Percentiles rank a stretch among this genome's conserved stretches.
These are phyloP conservation scores for Laspeyria flexula DNA, from an alignment of 2,888 invertebrate species.

Conservation along the genomic window DNA sequence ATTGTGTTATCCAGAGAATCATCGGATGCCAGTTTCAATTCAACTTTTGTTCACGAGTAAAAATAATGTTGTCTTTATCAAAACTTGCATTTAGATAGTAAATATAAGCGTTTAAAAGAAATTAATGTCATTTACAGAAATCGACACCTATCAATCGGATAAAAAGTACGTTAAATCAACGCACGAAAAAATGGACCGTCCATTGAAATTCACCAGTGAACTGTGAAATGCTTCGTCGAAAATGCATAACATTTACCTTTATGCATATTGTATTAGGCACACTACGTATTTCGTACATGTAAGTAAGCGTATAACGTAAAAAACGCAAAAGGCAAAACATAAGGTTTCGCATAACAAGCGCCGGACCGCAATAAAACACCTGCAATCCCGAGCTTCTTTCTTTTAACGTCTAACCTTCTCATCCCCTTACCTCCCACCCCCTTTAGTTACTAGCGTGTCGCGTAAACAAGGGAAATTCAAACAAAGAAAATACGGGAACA, in stretches of 20 bases:
- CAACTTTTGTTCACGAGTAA: no score
- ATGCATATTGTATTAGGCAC: constrained; percentile 1
- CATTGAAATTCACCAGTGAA: no score
- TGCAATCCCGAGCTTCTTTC: constrained; percentile 50
- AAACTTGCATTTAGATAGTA: no score
- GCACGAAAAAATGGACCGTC: no score
- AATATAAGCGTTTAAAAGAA: no score
- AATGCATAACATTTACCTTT: constrained; percentile 4
- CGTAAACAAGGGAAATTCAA: constrained; percentile 44
- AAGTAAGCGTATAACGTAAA: constrained; percentile 28
- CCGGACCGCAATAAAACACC: constrained; percentile 62
- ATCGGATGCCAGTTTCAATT: no score
- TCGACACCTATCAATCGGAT: no score
- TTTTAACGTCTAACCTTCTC: constrained; percentile 38
- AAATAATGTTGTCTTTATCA: no score
- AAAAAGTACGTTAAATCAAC: background rate
- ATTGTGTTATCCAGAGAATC: no score
- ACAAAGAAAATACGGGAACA: constrained; percentile 48
- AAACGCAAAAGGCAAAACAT: constrained; percentile 45
- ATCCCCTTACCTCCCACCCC: constrained; percentile 22
- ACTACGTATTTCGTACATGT: constrained; percentile 5
- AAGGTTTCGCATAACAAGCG: constrained; percentile 56
- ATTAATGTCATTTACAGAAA: no score
- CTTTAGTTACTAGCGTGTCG: constrained; percentile 39
- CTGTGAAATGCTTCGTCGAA: no score